Evolutionary conservation across 2,113 vertebrate species (phyloP), one percentile per base, ranked within the genome.

Genomic region (Grantiella picta): DNA sequence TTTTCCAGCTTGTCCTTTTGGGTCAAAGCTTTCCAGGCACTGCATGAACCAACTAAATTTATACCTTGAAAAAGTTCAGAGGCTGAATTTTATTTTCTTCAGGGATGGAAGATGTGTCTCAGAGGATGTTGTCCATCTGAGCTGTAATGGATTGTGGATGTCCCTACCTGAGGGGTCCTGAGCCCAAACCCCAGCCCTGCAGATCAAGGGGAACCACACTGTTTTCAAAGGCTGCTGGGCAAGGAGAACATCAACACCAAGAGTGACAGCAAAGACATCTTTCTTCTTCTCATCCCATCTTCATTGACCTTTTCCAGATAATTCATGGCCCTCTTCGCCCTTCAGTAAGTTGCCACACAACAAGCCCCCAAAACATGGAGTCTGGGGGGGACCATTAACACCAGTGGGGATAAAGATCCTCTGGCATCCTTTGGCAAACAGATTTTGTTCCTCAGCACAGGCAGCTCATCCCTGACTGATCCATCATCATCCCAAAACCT

Each of bases 351-450:
- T 57, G 33, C 7, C 23, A 35, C 36, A 33, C 6, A 80, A 25
- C 15, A 63, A 3, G 9, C 7, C 4, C 25, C 22, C 22, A 79
- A 24, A 66, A 52, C 12, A 11, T 1, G 5, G 36, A 86, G 15
- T 33, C 6, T 1, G 0, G 1, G 2, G 4, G 2, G 2, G 14
- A 17, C 13, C 17, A 4, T 23, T 63, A 70, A 35, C 22, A 49
- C 21, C 36, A 31, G 7, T 5, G 10, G 10, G 24, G 5, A 0
- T 40, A 31, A 56, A 33, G 18, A 69, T 31, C 15, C 36, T 50
- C 64, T 13, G 40, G 31, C 45, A 29, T 31, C 12, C 2, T 44
- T 52, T 47, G 40, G 72, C 12, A 53, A 52, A 59, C n/a, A 77
- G 31, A 7, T 19, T 83, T 86, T 53, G 56, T 38, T 89, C 47